Conservation (phyloP, 2,113 vertebrate genomes). For the Ceratotherium simum region DNA sequence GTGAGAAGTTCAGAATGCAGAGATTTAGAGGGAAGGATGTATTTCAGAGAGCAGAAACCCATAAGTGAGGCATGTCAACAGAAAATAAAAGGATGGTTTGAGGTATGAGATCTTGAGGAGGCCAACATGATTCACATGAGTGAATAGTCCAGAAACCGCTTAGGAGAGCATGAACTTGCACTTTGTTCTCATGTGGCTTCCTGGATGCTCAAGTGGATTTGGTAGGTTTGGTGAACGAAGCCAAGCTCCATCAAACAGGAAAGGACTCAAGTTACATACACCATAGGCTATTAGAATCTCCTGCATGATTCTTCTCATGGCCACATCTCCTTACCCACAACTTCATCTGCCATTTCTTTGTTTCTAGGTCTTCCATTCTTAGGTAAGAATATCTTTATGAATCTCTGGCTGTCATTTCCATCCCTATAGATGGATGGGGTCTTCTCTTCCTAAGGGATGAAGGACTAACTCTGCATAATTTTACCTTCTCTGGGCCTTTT, state of each 20-base stretch:
- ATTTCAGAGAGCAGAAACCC: neutral
- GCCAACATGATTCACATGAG: neutral
- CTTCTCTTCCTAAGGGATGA: neutral
- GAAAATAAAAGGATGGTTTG: neutral
- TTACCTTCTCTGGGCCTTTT: neutral
- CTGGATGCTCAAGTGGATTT: neutral
- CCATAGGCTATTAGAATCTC: neutral
- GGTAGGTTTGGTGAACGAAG: neutral
- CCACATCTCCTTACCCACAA: neutral
- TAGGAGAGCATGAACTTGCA: neutral
- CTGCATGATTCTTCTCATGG: too few species aligned
- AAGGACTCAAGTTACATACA: neutral
- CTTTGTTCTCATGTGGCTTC: neutral
- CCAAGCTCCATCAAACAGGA: neutral
- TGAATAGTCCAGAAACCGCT: neutral
- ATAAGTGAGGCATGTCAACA: neutral
- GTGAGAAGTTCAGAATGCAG: neutral
- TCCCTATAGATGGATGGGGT: neutral
- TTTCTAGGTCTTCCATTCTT: fast-evolving
- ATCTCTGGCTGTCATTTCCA: neutral
- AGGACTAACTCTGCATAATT: neutral
- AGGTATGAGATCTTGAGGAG: neutral
- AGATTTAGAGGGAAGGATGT: neutral
- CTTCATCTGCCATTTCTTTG: neutral
- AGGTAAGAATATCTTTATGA: neutral